These are phyloP conservation scores for Emmelina monodactyla DNA, from an alignment of 2,888 invertebrate genomes.

Conservation along the genomic window DNA sequence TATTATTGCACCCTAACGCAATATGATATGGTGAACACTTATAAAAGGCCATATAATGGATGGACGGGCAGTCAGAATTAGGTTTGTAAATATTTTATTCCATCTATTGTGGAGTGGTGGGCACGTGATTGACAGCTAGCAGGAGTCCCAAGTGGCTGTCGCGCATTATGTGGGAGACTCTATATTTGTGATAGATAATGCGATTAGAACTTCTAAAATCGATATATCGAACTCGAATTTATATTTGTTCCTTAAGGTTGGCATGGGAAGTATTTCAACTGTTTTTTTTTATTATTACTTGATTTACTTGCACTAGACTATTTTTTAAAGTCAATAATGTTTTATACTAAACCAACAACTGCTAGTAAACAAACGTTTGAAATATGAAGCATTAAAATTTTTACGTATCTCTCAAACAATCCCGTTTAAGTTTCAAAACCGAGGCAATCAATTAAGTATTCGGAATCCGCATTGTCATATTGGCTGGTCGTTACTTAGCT, in stretches of 20 bases:
- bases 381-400: too few relatives aligned
- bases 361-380: too few relatives aligned
- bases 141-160: slow-evolving; percentile 28
- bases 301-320: too few relatives aligned
- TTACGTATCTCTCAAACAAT: too few relatives aligned
- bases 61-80: slow-evolving; percentile 50
- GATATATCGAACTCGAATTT: too few relatives aligned
- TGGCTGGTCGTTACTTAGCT: slow-evolving; percentile 25
- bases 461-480: slow-evolving; percentile 23
- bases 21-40: slow-evolving; percentile 36
- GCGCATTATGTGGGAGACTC: slow-evolving; percentile 9
- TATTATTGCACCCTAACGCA: slow-evolving; percentile 35
- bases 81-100: slow-evolving; percentile 60
- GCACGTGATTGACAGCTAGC: slow-evolving; percentile 48
- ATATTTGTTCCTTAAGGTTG: too few relatives aligned
- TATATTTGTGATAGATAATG: background rate
- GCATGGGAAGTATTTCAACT: too few relatives aligned
- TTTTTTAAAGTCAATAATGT: too few relatives aligned
- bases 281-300: too few relatives aligned
- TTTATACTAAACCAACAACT: too few relatives aligned
- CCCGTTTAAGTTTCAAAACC: slow-evolving; percentile 5
- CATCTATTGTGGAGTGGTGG: slow-evolving; percentile 37
- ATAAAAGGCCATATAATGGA: slow-evolving; percentile 44
- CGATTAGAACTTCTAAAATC: too few relatives aligned
- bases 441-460: slow-evolving; percentile 19